Base-by-base conservation (phyloP, 2,113 vertebrate species). In the Stegastes partitus region DNA sequence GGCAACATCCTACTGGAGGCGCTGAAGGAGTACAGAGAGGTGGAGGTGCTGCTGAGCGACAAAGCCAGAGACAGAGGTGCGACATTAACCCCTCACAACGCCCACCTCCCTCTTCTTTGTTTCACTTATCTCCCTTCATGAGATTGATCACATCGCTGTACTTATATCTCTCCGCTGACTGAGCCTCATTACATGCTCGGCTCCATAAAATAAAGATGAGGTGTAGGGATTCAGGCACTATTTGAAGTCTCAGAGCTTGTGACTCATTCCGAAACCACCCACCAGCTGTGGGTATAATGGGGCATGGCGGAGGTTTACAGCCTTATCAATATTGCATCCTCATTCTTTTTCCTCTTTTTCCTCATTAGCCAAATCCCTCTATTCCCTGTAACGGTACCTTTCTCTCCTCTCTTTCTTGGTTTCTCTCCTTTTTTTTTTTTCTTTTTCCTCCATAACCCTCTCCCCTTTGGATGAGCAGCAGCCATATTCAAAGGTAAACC, bases 31-130 rank as follows among this genome's bases (percentile, higher is more conserved):
- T 96, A 99, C 31, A 94, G 95, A 71, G 95, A 96, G 75, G 98
- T 99, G 82, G 98, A 99, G 91, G 98, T 99, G 87, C 95, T 99
- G 72, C 96, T 99, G 37, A 98, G 97, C 5, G 97, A 99, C 86
- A 99, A 97, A 94, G 98, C 98, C 34, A 96, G 96, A 90, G 98
- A 99, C 91, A 91, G 97, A 97, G 97, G 98, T 99, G 92, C 88
- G 95, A 62, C 56, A 42, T 16, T 5, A 14, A 28, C 22, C 34
- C 12, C 23, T 53, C 11, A 0, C n/a, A 14, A 25, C 3, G 21
- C 28, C 47, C 15, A 2, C 22, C 19, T 31, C 44, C 21, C 67
- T 22, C 19, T 8, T 64, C 42, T 51, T 68, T 68, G 19, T 19
- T 79, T 26, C n/a, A 21, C 66, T 74, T 44, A 14, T 21, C n/a